Percentiles rank a stretch among this genome's conserved stretches.
These are phyloP conservation scores for Pilophorus perplexus DNA, from an alignment of 2,888 invertebrate species.

Conservation along the genomic window DNA sequence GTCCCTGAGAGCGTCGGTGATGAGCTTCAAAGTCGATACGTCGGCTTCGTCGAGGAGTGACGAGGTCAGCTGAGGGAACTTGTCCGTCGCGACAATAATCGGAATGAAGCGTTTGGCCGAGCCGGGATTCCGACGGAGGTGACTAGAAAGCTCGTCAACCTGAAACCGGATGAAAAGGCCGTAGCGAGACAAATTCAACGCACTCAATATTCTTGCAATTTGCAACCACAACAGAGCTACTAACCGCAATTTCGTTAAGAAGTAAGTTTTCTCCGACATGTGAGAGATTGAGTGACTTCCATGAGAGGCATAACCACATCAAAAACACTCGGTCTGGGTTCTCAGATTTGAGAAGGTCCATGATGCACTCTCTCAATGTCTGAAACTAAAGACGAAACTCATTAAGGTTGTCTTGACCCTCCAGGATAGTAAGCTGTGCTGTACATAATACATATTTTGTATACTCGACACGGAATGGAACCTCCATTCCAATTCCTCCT, in stretches of 20 bases:
- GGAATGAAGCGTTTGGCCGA: not conserved
- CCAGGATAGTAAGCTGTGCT: not conserved
- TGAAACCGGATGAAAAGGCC: not conserved
- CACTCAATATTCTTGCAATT: too few relatives aligned
- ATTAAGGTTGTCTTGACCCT: not conserved
- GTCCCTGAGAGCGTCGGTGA: not conserved
- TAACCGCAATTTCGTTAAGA: too few relatives aligned
- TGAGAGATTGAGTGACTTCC: too few relatives aligned
- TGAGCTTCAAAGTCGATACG: not conserved
- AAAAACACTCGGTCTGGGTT: not conserved
- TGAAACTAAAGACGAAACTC: not conserved
- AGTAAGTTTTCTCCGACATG: too few relatives aligned
- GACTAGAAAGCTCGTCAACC: not conserved
- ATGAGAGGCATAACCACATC: slow-evolving; percentile 1
- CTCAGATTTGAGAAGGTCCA: not conserved
- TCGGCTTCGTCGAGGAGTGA: not conserved
- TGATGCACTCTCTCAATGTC: not conserved
- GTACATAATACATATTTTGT: too few relatives aligned
- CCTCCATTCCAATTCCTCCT: too few relatives aligned
- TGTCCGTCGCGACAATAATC: not conserved
- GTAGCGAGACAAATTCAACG: not conserved
- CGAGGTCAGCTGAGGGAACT: not conserved
- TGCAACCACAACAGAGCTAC: too few relatives aligned
- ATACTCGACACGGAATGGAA: too few relatives aligned
- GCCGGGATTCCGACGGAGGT: not conserved